Evolutionary conservation across 2,113 vertebrate species (phyloP).

Genomic region (Pelusios castaneus): DNA sequence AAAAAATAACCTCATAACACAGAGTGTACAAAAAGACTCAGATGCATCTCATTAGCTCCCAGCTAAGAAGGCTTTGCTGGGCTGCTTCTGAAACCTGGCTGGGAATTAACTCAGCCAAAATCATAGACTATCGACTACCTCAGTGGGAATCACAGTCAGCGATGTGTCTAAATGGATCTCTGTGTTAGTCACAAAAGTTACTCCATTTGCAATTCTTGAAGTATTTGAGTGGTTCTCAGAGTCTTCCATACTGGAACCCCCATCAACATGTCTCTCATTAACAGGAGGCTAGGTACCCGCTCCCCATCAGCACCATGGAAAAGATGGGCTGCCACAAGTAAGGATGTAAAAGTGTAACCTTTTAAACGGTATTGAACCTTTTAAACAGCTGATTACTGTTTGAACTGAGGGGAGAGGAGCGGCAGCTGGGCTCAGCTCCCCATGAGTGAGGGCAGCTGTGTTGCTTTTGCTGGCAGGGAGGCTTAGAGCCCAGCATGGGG

Average conservation of each 20-base stretch:
- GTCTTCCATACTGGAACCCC: background rate
- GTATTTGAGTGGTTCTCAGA: background rate
- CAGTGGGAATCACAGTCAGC: fast-evolving
- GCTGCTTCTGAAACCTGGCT: background rate
- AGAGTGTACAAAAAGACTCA: background rate
- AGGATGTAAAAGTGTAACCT: too few relatives aligned
- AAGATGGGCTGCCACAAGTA: fast-evolving
- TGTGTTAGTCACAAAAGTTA: background rate
- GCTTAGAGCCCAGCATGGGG: too few relatives aligned
- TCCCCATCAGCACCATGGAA: fast-evolving
- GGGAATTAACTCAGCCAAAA: background rate
- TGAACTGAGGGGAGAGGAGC: too few relatives aligned
- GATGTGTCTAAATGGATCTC: background rate
- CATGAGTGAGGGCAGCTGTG: too few relatives aligned
- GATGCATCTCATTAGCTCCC: background rate
- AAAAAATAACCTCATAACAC: background rate
- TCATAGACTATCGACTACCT: background rate
- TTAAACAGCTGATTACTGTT: too few relatives aligned
- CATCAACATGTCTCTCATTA: fast-evolving
- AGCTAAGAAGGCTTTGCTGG: fast-evolving
- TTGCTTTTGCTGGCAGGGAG: too few relatives aligned
- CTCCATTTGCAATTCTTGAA: background rate
- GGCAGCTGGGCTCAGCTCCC: too few relatives aligned
- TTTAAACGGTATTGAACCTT: too few relatives aligned
- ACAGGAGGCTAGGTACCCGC: fast-evolving